phyloP scores from a whole-genome alignment of 2,797 vertebrate species.

The Anas bahamensis region DNA sequence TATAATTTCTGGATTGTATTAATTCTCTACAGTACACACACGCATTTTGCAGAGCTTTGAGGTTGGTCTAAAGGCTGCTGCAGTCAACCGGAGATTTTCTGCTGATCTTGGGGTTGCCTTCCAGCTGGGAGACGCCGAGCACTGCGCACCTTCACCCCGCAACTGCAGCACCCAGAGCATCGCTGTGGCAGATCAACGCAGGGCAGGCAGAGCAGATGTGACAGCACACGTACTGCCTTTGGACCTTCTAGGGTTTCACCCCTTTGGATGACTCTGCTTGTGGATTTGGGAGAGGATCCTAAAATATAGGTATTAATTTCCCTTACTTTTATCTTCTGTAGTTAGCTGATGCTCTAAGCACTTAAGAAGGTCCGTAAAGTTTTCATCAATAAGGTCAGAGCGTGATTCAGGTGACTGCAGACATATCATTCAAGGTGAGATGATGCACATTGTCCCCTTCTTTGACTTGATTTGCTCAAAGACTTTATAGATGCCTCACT shows the following conservation, averaged over 20 bases:
- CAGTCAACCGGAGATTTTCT: not conserved
- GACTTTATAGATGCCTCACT: not conserved
- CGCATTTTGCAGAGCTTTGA: not conserved
- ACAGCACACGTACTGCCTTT: not conserved
- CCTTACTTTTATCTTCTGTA: not conserved
- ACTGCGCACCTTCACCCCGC: not conserved
- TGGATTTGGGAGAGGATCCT: not conserved
- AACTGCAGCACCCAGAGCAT: not conserved
- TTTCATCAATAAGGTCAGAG: not conserved
- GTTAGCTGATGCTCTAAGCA: not conserved
- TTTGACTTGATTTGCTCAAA: too few relatives aligned
- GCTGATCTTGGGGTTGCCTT: not conserved
- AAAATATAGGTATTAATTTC: not conserved
- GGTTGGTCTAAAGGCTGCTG: not conserved
- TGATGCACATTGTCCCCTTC: not conserved
- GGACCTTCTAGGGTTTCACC: too few relatives aligned
- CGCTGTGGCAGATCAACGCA: not conserved
- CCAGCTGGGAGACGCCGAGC: not conserved
- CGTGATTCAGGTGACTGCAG: not conserved
- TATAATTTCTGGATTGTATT: not conserved
- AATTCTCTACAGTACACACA: not conserved
- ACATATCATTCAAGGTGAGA: not conserved
- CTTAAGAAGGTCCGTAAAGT: too few relatives aligned
- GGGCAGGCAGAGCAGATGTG: not conserved
- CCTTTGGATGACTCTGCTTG: not conserved